Evolutionary conservation across 1,140 invertebrate genomes (phyloP).

Genomic region (Telenomus remus): DNA sequence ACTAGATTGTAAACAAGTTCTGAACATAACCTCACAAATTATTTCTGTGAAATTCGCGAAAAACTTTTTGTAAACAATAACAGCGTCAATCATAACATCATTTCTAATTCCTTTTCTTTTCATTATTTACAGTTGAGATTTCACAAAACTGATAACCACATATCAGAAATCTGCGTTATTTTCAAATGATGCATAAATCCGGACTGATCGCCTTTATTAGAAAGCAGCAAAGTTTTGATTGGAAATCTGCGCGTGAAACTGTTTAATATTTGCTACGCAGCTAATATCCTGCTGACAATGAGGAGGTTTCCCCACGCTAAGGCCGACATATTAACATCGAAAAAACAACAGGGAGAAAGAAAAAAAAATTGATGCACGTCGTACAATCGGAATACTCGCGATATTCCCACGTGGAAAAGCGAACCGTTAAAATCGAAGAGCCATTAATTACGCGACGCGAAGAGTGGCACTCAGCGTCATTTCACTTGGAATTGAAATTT

Average conservation of each 20-base stretch:
- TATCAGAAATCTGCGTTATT: too few species aligned
- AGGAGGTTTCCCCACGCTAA: slow-evolving; percentile 15
- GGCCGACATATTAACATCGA: not conserved
- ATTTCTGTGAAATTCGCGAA: too few species aligned
- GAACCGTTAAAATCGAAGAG: slow-evolving; percentile 33
- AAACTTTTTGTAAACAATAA: too few species aligned
- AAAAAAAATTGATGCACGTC: too few species aligned
- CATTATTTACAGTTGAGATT: too few species aligned
- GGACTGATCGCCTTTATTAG: not conserved
- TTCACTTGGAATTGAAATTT: slow-evolving; percentile 44
- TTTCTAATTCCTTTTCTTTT: too few species aligned
- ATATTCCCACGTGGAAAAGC: slow-evolving; percentile 28
- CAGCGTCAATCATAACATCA: too few species aligned
- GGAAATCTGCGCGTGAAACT: slow-evolving; percentile 8
- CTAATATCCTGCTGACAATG: slow-evolving; percentile 17
- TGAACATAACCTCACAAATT: too few species aligned
- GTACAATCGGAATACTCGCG: not conserved
- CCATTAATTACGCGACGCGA: slow-evolving; percentile 50
- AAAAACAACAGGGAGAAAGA: too few species aligned
- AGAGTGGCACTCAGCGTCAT: slow-evolving; percentile 39
- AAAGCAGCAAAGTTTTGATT: slow-evolving; percentile 4
- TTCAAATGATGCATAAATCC: too few species aligned
- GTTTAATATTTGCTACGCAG: slow-evolving; percentile 18
- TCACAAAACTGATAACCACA: too few species aligned
- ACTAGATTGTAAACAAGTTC: too few species aligned